Conservation (phyloP, 2,113 vertebrate genomes). For the Neogobius melanostomus region DNA sequence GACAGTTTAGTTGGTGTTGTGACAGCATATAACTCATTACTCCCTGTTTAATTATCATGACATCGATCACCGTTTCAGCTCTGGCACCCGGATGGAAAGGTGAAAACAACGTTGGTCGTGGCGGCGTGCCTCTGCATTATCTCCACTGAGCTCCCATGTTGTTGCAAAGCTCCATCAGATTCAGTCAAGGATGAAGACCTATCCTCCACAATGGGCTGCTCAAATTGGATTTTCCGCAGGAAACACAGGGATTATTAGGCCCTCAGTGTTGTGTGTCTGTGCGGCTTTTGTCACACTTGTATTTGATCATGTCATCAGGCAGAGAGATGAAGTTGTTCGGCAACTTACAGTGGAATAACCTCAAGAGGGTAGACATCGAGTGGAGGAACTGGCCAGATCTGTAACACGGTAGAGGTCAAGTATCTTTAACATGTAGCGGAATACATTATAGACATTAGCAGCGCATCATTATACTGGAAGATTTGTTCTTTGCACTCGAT, state of each 20-base stretch:
- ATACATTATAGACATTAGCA: not conserved
- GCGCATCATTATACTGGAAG: too few species aligned
- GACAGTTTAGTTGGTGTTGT: too few species aligned
- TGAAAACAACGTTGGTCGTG: constrained; percentile 50
- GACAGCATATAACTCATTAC: too few species aligned
- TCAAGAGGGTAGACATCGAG: constrained; percentile 40
- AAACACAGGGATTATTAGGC: constrained; percentile 56
- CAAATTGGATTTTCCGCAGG: constrained; percentile 66
- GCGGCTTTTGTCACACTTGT: constrained; percentile 47
- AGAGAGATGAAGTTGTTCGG: constrained; percentile 53
- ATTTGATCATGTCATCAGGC: constrained; percentile 62
- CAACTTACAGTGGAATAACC: constrained; percentile 58
- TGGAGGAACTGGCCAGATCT: constrained; percentile 27
- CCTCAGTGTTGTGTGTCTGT: constrained; percentile 47
- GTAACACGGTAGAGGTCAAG: constrained; percentile 38
- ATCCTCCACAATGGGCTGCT: constrained; percentile 52
- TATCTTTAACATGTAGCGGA: constrained; percentile 32
- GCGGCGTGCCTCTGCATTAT: constrained; percentile 65
- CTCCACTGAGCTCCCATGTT: constrained; percentile 30
- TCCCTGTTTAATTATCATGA: too few species aligned
- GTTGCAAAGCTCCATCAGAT: constrained; percentile 54
- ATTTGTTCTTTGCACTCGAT: not conserved
- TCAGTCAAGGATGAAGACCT: constrained; percentile 54
- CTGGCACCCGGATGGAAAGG: constrained; percentile 35
- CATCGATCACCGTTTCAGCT: constrained; percentile 32